Conservation (phyloP, 2,113 vertebrate genomes). For the Dromiciops gliroides region DNA sequence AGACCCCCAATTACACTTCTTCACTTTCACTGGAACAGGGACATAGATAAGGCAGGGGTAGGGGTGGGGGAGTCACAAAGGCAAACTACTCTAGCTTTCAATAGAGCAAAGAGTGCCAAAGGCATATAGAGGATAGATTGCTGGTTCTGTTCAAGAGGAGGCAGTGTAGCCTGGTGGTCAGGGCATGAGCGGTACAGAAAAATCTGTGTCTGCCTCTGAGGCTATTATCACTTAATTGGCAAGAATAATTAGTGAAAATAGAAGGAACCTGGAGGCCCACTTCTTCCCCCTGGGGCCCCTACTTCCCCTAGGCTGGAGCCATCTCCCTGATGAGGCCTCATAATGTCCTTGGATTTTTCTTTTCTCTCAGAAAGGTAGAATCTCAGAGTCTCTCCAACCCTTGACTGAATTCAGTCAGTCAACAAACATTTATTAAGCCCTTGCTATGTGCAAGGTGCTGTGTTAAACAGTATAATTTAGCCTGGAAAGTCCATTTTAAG, state of each 20-base stretch:
- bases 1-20: slow-evolving; percentile 47
- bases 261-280: too few relatives aligned
- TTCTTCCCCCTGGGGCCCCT: background rate
- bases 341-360: too few relatives aligned
- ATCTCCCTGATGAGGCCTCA: too few relatives aligned
- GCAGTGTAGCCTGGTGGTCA: background rate
- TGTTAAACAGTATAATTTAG: too few relatives aligned
- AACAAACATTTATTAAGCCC: too few relatives aligned
- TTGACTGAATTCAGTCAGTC: too few relatives aligned
- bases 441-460: too few relatives aligned
- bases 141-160: slow-evolving; percentile 3
- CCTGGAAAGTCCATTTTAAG: too few relatives aligned
- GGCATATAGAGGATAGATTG: background rate
- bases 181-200: background rate
- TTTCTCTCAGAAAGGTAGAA: too few relatives aligned
- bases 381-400: too few relatives aligned
- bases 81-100: slow-evolving; percentile 50
- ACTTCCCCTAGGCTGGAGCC: background rate
- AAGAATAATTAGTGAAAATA: background rate
- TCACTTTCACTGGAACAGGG: slow-evolving; percentile 56
- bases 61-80: slow-evolving; percentile 52
- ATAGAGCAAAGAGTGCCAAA: slow-evolving; percentile 51
- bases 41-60: slow-evolving; percentile 53
- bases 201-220: background rate
- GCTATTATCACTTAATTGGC: background rate